Base-by-base conservation (phyloP, 2,888 invertebrate genomes). In the Anaspis maculata region DNA sequence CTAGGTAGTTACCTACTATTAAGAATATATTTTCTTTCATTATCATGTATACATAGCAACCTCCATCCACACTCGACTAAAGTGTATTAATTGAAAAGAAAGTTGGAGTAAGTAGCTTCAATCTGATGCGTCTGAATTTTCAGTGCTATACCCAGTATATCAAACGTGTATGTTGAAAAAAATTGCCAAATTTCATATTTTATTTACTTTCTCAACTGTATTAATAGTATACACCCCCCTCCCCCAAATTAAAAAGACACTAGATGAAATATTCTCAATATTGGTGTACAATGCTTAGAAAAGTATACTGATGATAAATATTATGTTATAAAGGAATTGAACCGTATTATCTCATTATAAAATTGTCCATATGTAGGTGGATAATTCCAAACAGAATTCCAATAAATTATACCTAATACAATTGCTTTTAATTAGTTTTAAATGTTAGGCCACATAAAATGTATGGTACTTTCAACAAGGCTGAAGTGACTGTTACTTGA, bases 241-340 rank as follows among this genome's bases (percentile, higher is more conserved):
- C 32, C 21, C 22, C 29, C 13, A 27, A 30, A 15, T 31, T 38
- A 24, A 24, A 37, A 27, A 32, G 27, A 32, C 30, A 40, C 26
- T 36, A 36, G 36, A 30, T 33, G 27, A 35, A 29, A 21, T 27
- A 19, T 25, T 36, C 35, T 35, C 32, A 34, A 37, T 33, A 41
- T 37, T 41, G 39, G 33, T 44, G 44, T 47, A 44, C 33, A 41
- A 42, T 33, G 37, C 42, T 48, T 45, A 46, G 48, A 38, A 37
- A 39, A 37, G 27, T 32, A 40, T 46, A 45, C 41, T 45, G 38
- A 44, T 37, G 36, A 39, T 48, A 50, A 44, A 36, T 37, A 40
- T 48, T 51, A 51, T 45, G 45, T 49, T 52, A 44, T 49, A 47
- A 51, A 51, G 52, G 51, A 53, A 52, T 53, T 52, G 53, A 52